Evolutionary conservation across 2,797 vertebrate species (phyloP).

Genomic region (Halcyon leucocephala): DNA sequence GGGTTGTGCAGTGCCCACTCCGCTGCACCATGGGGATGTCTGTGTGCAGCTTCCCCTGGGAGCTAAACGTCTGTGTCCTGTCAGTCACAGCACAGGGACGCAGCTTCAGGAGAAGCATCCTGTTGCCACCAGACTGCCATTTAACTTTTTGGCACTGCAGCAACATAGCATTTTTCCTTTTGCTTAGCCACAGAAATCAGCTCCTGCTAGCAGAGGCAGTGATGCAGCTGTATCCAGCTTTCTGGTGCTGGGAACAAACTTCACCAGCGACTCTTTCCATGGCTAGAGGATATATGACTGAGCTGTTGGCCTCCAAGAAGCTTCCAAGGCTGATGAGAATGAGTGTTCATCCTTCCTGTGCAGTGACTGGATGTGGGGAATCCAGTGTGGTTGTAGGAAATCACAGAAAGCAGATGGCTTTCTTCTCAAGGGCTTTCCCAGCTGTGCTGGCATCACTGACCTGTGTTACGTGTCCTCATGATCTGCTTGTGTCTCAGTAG

Average conservation of each 20-base stretch:
- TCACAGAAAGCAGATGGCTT: background rate
- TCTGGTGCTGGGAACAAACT: background rate
- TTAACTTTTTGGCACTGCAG: slow-evolving; percentile 12
- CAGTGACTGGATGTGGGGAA: background rate
- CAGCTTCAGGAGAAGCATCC: background rate
- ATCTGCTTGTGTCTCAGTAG: background rate
- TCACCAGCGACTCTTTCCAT: background rate
- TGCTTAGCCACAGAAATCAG: background rate
- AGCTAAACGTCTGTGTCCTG: slow-evolving; percentile 3
- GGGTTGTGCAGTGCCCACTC: fast-evolving
- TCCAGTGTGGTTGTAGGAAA: background rate
- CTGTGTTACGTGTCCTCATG: background rate
- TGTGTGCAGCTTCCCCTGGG: background rate
- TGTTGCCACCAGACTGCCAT: slow-evolving; percentile 34
- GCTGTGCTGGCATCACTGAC: background rate
- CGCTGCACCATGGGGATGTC: background rate
- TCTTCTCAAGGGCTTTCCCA: background rate
- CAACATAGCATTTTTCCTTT: background rate
- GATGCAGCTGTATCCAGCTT: background rate
- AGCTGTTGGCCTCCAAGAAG: background rate
- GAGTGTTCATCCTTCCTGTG: background rate
- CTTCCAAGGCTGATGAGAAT: background rate
- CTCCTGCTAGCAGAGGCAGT: background rate
- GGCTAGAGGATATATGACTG: background rate
- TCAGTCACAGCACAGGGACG: slow-evolving; percentile 10